Base-by-base conservation (phyloP, 2,113 vertebrate species). In the Azemiops feae region DNA sequence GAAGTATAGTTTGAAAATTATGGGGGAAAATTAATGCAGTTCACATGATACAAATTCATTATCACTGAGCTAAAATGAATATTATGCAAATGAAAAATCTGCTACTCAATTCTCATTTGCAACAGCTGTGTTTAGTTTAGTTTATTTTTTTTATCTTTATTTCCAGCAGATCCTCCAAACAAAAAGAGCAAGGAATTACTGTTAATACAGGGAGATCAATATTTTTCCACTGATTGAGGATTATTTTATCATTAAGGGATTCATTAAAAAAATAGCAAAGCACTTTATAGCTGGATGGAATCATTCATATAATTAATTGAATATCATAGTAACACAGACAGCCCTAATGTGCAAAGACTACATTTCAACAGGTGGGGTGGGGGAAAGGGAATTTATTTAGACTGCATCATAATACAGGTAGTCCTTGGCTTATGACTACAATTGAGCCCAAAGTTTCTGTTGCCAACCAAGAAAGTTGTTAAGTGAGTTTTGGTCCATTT, bases 121-220 rank as follows among this genome's bases (percentile, higher is more conserved):
- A 94, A 81, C 91, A 95, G 87, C 89, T 93, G 92, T 22, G 45
- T 8, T 85, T 90, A 30, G 47, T 87, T 92, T 85, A 3, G 1
- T 8, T 85, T n/a, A 9, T 27, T 47, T 47, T 30, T 43, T 7
- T 9, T 0, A 50, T 86, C 54, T 64, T 93, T 96, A 96, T 95
- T 94, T 96, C 94, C 93, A 53, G 34, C 10, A 90, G 91, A 16
- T 52, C 90, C 92, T 94, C 91, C 94, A 89, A 87, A 14, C n/a
- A 95, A 5, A 43, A 93, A 69, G 90, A 12, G 16, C 1, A 92
- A 8, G n/a, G 30, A 18, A 88, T 92, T 74, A 95, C 27, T 92
- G 93, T 58, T 90, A 92, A 90, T 57, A 39, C 3, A 55, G 53
- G 91, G 93, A 91, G 89, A 0, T 0, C 7, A 5, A 53, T 2